Base-by-base conservation (phyloP, 2,797 vertebrate species). In the Sebastes miniatus region DNA sequence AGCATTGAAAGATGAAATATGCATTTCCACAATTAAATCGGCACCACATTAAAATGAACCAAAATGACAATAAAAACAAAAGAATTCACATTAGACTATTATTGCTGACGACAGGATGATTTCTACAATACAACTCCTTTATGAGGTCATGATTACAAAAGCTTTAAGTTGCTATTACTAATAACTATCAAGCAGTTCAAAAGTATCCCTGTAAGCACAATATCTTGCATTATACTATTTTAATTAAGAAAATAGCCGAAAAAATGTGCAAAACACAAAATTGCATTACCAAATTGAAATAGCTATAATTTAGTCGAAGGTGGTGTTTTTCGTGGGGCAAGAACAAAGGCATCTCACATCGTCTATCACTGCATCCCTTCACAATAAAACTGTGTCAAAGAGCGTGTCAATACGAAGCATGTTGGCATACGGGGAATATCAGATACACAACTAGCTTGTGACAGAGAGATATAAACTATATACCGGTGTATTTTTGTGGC, bases 181-280 rank as follows among this genome's bases (percentile, higher is more conserved):
- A 73, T 63, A 80, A 81, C 69, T 80, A 81, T 80, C 66, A 76
- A 70, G 75, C 72, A 34, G 31, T 73, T 81, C 69, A 65, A 77
- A 88, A 13, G 43, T 63, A 67, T 70, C 39, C 61, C 39, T 76
- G 39, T 66, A 73, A 70, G 65, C 67, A 80, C 47, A 43, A n/a
- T 20, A 73, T 58, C 68, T 85, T 22, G 14, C 43, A 85, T 85
- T 88, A 77, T 63, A 79, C 57, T 56, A 77, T 80, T 84, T 86
- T 31, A 79, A 85, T 88, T 13, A 73, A 62, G 52, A 80, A 81
- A 86, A 79, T 6, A 73, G 64, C 34, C 4, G 1, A 20, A 39
- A 83, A 82, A 87, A 83, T 66, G 74, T 89, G 81, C 76, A 90
- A 86, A 92, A 85, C 65, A 83, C 70, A 81, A 77, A 79, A 87